These are phyloP conservation scores for Erebia epiphron DNA, from an alignment of 2,888 invertebrate species.

Conservation along the genomic window DNA sequence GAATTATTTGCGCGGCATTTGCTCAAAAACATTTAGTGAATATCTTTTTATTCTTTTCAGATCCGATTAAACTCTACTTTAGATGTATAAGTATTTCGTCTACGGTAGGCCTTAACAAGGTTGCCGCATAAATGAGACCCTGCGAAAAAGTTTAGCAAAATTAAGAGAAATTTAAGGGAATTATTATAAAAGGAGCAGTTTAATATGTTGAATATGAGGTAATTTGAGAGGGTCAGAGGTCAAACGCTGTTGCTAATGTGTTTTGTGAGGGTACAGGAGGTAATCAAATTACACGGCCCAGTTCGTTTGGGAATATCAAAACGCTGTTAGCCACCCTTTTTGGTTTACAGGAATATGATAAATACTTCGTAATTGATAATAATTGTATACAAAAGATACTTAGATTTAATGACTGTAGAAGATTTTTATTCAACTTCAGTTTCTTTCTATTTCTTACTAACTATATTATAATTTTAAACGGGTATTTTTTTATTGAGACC, in stretches of 20 bases:
- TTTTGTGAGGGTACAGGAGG: constrained; percentile 1
- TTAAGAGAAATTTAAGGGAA: constrained; percentile 33
- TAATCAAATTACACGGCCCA: constrained; percentile 33
- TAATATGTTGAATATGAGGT: constrained; percentile 28
- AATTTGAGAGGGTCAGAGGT: constrained; percentile 34
- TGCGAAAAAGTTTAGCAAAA: constrained; percentile 45
- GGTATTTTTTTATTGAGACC: no score
- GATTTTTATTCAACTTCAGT: no score
- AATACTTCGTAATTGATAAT: no score
- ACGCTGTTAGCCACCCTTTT: background rate
- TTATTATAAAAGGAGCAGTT: constrained; percentile 49
- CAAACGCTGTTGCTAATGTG: constrained; percentile 26
- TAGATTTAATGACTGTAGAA: no score
- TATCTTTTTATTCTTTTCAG: background rate
- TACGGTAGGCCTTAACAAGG: background rate
- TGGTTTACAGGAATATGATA: background rate
- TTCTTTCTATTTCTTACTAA: no score
- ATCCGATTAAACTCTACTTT: background rate
- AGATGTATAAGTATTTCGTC: background rate
- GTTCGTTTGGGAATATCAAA: constrained; percentile 21
- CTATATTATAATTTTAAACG: no score
- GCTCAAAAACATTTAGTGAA: no score
- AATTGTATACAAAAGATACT: no score
- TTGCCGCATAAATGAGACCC: constrained; percentile 41
- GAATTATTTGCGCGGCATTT: no score